A percentile compares a stretch with the other conserved stretches of the same genome.
Conservation (phyloP, 2,797 vertebrate species). For the Austrolebias charrua region DNA sequence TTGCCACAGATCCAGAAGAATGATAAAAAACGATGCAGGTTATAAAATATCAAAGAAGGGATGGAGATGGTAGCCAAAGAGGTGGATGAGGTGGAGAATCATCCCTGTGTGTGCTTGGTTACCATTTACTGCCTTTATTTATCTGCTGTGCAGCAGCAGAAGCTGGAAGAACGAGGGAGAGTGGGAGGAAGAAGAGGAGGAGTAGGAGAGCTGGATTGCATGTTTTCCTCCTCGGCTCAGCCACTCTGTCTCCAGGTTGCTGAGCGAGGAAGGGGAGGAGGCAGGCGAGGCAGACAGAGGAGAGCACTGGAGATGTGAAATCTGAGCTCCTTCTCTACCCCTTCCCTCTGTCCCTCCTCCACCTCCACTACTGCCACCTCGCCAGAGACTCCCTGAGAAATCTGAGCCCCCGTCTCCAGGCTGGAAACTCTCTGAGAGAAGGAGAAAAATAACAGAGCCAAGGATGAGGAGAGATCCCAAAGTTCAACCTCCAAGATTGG, state of each 20-base stretch:
- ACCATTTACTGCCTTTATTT: conserved; percentile 72
- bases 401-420: conserved; percentile 75
- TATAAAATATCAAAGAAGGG: conserved; percentile 50
- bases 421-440: conserved; percentile 64
- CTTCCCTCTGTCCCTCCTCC: conserved; percentile 46
- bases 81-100: conserved; percentile 53
- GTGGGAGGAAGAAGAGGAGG: conserved; percentile 39
- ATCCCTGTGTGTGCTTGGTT: conserved; percentile 53
- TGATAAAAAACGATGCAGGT: conserved; percentile 42
- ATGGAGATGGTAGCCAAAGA: conserved; percentile 9
- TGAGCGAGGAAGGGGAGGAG: conserved; percentile 31
- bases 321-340: conserved; percentile 80
- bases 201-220: conserved; percentile 57
- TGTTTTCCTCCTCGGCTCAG: conserved; percentile 77
- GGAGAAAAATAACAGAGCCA: conserved; percentile 31
- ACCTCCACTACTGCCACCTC: conserved; percentile 65
- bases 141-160: conserved; percentile 55
- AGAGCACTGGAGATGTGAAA: conserved; percentile 85
- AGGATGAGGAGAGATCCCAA: conserved; percentile 34
- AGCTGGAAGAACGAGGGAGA: conserved; percentile 45
- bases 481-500: conserved; percentile 37
- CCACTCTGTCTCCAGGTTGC: conserved; percentile 81
- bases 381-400: conserved; percentile 75
- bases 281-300: conserved; percentile 67
- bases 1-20: conserved; percentile 54